Evolutionary conservation across 2,888 invertebrate genomes (phyloP).

Genomic region (Dilophus febrilis): DNA sequence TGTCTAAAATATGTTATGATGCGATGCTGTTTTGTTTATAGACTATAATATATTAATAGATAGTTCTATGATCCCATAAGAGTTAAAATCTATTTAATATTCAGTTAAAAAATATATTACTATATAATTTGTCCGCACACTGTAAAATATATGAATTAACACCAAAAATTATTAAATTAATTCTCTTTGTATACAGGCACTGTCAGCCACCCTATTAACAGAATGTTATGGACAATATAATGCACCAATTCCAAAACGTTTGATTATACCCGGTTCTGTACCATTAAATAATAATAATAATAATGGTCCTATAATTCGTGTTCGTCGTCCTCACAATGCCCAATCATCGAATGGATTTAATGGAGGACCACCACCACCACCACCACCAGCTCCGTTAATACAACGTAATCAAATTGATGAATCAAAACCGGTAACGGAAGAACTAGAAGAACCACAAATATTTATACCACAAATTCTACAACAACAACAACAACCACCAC

Average conservation of each 20-base stretch:
- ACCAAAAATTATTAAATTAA: constrained; percentile 1
- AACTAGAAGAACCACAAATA: constrained; percentile 43
- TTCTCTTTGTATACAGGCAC: too few relatives aligned
- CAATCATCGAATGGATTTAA: constrained; percentile 17
- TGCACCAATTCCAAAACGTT: constrained; percentile 42
- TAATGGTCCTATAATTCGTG: constrained; percentile 17
- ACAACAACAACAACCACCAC: constrained; percentile 25
- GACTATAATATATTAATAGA: too few relatives aligned
- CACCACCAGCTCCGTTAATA: constrained; percentile 26
- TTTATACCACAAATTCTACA: constrained; percentile 34
- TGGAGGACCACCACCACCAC: constrained; percentile 34
- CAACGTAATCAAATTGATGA: constrained; percentile 20
- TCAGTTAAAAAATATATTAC: too few relatives aligned
- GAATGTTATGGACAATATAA: constrained; percentile 21
- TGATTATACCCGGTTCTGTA: constrained; percentile 48
- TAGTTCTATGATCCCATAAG: too few relatives aligned
- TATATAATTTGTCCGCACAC: too few relatives aligned
- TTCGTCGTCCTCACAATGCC: constrained; percentile 24
- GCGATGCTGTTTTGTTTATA: too few relatives aligned
- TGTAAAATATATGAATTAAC: too few relatives aligned
- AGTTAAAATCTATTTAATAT: too few relatives aligned
- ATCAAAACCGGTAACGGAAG: constrained; percentile 49
- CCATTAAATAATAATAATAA: constrained; percentile 16
- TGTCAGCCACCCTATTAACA: constrained; percentile 31
- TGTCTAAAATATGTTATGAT: too few relatives aligned